phyloP scores from a whole-genome alignment of 2,797 vertebrate genomes.

The Melanotaenia boesemani region DNA sequence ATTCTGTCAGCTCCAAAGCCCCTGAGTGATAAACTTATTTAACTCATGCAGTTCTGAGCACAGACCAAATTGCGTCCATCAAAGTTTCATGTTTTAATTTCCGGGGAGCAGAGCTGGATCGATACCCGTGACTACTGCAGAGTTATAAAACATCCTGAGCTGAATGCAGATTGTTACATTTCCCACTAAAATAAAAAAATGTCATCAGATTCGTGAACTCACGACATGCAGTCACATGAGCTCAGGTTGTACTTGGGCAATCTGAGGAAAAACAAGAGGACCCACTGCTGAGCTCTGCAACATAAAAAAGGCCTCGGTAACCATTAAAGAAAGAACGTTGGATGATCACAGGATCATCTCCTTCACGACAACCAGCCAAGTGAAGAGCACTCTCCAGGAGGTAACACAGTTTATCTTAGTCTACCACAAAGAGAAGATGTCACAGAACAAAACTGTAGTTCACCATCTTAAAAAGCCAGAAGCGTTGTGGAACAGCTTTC shows the following conservation, averaged over 20 bases:
- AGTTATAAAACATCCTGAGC: background rate
- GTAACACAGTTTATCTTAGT: too few relatives aligned
- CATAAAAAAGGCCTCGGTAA: background rate
- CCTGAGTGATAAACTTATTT: background rate
- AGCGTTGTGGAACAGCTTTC: background rate
- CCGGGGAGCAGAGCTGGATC: background rate
- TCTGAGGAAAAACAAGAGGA: background rate
- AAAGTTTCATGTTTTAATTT: background rate
- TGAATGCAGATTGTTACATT: background rate
- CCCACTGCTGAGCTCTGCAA: background rate
- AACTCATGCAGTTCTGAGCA: background rate
- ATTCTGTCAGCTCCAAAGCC: background rate
- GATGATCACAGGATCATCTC: constrained; percentile 18
- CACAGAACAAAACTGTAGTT: background rate
- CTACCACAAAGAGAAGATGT: background rate
- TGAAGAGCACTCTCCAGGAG: background rate
- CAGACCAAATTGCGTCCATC: background rate
- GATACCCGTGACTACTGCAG: background rate
- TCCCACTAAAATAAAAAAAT: background rate
- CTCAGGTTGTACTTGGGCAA: background rate
- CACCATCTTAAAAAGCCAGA: background rate
- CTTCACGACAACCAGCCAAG: background rate
- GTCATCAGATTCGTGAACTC: background rate
- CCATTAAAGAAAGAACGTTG: background rate
- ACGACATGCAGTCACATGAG: background rate